Evolutionary conservation across 2,797 vertebrate species (phyloP).

Genomic region (Podarcis siculus): DNA sequence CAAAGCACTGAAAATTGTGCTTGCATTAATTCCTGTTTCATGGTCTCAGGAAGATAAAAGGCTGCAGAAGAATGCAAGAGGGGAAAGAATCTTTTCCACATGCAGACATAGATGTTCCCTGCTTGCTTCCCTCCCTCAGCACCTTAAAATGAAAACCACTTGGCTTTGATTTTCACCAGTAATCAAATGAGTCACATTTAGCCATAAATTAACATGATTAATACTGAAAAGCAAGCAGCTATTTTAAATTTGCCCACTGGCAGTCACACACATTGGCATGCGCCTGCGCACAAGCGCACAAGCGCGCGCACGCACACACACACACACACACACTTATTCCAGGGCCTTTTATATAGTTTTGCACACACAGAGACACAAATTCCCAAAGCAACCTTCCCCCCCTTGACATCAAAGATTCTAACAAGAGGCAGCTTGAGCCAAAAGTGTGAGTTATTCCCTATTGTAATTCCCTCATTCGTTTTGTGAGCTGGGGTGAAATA

Average conservation of each 20-base stretch:
- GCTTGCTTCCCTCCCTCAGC: slow-evolving; percentile 16
- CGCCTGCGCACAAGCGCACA: neutral
- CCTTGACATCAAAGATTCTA: slow-evolving; percentile 3
- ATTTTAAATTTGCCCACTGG: slow-evolving; percentile 62
- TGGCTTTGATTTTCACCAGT: slow-evolving; percentile 58
- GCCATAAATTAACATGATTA: slow-evolving; percentile 68
- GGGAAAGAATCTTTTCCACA: slow-evolving; percentile 30
- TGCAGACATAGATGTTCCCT: slow-evolving; percentile 18
- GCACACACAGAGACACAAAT: neutral
- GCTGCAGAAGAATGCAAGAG: slow-evolving; percentile 30
- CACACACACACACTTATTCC: slow-evolving; percentile 21
- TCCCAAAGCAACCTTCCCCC: neutral
- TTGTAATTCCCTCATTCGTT: slow-evolving; percentile 13
- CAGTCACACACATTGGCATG: slow-evolving; percentile 12
- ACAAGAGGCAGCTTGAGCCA: slow-evolving; percentile 27
- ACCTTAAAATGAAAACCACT: slow-evolving; percentile 32
- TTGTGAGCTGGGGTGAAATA: slow-evolving; percentile 42
- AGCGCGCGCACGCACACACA: slow-evolving; percentile 13
- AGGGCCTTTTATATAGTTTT: slow-evolving; percentile 26
- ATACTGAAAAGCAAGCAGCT: slow-evolving; percentile 55
- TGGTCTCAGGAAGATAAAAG: slow-evolving; percentile 51
- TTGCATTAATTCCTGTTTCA: slow-evolving; percentile 51
- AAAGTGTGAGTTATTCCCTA: neutral
- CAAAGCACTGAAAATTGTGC: slow-evolving; percentile 46
- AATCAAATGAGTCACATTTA: slow-evolving; percentile 61